Conservation (phyloP, 2,113 vertebrate genomes). For the Mixornis gularis region DNA sequence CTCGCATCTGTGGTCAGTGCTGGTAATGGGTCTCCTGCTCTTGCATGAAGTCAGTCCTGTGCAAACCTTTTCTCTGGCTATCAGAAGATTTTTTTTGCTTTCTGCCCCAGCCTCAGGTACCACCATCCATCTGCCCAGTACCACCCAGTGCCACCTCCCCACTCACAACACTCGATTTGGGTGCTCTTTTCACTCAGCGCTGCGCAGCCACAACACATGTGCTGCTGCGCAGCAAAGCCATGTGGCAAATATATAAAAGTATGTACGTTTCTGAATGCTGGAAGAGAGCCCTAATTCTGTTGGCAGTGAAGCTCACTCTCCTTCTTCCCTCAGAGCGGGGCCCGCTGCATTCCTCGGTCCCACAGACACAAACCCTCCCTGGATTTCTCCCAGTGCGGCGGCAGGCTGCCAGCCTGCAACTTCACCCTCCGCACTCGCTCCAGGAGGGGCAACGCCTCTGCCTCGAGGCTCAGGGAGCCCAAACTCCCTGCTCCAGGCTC, state of each 20-base stretch:
- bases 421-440: fast-evolving
- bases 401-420: neutral
- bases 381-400: neutral
- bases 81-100: neutral
- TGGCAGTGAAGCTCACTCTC: neutral
- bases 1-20: neutral
- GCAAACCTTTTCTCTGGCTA: neutral
- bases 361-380: neutral
- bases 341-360: neutral
- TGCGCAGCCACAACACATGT: constrained; percentile 36
- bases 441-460: neutral
- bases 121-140: neutral
- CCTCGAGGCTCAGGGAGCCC: neutral
- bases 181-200: neutral
- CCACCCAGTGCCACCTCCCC: neutral
- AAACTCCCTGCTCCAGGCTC: neutral
- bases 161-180: neutral
- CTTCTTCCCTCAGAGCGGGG: neutral
- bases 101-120: neutral
- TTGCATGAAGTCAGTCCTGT: neutral
- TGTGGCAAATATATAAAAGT: constrained; percentile 41
- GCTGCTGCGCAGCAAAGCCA: constrained; percentile 30
- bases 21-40: neutral
- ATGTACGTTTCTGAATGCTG: constrained; percentile 22
- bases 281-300: constrained; percentile 40